These are phyloP conservation scores for Conus canariensis DNA, from an alignment of 2,888 invertebrate genomes.

Conservation along the genomic window DNA sequence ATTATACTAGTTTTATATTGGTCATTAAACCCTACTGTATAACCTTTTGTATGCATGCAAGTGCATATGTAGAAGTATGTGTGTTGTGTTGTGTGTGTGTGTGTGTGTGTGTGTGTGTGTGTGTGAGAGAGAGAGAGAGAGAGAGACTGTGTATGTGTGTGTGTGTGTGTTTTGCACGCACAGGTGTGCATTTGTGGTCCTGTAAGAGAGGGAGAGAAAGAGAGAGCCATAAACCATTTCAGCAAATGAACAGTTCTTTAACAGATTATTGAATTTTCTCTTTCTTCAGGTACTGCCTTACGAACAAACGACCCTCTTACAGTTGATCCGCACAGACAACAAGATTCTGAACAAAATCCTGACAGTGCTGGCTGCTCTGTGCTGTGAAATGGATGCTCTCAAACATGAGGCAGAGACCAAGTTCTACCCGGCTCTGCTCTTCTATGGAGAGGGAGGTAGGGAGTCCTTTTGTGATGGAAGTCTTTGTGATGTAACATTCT, in stretches of 20 bases:
- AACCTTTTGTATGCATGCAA: too few relatives aligned
- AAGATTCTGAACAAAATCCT: slow-evolving; percentile 86
- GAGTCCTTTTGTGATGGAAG: neutral
- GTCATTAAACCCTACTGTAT: too few relatives aligned
- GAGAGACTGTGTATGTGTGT: slow-evolving; percentile 11
- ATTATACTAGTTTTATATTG: too few relatives aligned
- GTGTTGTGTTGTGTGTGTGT: slow-evolving; percentile 31
- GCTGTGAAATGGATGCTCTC: slow-evolving; percentile 87
- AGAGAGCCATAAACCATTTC: neutral
- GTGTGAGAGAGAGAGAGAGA: too few relatives aligned
- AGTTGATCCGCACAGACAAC: slow-evolving; percentile 90
- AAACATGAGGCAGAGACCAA: slow-evolving; percentile 84
- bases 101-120: slow-evolving; percentile 18
- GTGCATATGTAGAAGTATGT: slow-evolving; percentile 67
- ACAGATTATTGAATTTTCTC: too few relatives aligned
- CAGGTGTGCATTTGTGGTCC: neutral
- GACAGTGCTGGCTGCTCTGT: slow-evolving; percentile 88
- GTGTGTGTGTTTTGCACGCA: slow-evolving; percentile 6
- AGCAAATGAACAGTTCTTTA: too few relatives aligned
- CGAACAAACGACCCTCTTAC: slow-evolving; percentile 85
- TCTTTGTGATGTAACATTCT: neutral
- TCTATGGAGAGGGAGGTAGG: slow-evolving; percentile 84
- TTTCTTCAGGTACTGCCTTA: slow-evolving; percentile 79
- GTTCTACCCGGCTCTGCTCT: slow-evolving; percentile 83
- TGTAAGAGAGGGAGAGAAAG: neutral